A percentile compares a stretch with the other conserved stretches of the same genome.
Evolutionary conservation across 2,797 vertebrate genomes (phyloP).

Genomic region (Phalloptychus januarius): DNA sequence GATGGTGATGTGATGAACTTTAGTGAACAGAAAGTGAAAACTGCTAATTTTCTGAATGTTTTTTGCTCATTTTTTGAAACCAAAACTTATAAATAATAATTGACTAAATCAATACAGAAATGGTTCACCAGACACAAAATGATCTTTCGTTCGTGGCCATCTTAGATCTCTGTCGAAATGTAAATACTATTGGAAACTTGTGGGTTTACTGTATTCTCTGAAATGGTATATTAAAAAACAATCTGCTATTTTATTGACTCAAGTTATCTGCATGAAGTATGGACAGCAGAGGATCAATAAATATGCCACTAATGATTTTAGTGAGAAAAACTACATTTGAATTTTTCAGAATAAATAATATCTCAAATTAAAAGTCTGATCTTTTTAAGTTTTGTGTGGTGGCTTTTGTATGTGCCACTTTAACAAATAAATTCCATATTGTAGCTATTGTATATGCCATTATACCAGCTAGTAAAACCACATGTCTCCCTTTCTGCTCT

Average conservation of each 20-base stretch:
- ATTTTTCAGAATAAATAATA: background rate
- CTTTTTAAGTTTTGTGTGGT: background rate
- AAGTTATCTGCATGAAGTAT: background rate
- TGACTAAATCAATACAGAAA: background rate
- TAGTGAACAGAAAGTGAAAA: background rate
- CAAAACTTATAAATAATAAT: background rate
- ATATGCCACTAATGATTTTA: background rate
- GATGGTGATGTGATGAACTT: background rate
- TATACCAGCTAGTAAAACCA: too few relatives aligned
- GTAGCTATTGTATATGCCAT: too few relatives aligned
- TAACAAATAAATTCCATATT: background rate
- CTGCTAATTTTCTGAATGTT: background rate
- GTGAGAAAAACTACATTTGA: background rate
- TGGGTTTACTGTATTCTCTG: background rate
- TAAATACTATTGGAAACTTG: background rate
- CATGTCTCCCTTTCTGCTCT: conserved; percentile 1
- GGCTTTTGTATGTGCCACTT: background rate
- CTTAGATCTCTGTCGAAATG: background rate
- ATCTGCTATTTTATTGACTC: background rate
- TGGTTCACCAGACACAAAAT: background rate
- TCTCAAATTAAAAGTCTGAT: background rate
- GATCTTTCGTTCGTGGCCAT: background rate
- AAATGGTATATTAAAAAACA: background rate
- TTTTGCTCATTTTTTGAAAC: background rate
- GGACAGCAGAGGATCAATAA: background rate